Conservation (phyloP, 2,797 vertebrate genomes). For the Decapterus maruadsi region DNA sequence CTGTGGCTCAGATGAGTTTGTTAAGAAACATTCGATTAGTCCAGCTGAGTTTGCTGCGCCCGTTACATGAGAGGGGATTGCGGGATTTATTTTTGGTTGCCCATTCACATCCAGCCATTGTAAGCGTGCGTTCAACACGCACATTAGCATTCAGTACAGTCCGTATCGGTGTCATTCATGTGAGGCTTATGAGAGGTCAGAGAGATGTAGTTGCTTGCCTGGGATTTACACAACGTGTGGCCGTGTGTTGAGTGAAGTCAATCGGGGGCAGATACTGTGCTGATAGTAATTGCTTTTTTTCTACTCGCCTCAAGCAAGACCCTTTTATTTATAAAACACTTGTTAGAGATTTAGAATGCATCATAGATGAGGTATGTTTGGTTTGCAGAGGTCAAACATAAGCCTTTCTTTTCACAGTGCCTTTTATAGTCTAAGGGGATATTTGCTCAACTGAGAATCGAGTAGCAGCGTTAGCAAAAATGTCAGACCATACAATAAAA, state of each 20-base stretch:
- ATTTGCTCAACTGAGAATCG: slow-evolving; percentile 56
- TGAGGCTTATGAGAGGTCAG: slow-evolving; percentile 49
- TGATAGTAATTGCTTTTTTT: slow-evolving; percentile 37
- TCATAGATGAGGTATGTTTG: slow-evolving; percentile 52
- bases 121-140: slow-evolving; percentile 27
- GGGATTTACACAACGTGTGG: slow-evolving; percentile 33
- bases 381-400: slow-evolving; percentile 58
- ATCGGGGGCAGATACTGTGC: slow-evolving; percentile 22
- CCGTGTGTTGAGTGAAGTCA: slow-evolving; percentile 23
- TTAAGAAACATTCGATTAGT: slow-evolving; percentile 14
- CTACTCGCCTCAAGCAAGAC: slow-evolving; percentile 61
- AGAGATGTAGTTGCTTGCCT: slow-evolving; percentile 21
- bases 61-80: slow-evolving; percentile 34
- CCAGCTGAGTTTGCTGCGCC: slow-evolving; percentile 2
- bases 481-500: slow-evolving; percentile 13
- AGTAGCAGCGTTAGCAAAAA: slow-evolving; percentile 47
- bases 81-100: slow-evolving; percentile 59
- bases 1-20: slow-evolving; percentile 80
- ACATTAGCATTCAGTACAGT: slow-evolving; percentile 56
- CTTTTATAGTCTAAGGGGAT: slow-evolving; percentile 82
- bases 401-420: slow-evolving; percentile 91
- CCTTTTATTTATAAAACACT: slow-evolving; percentile 54
- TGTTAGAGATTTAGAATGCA: slow-evolving; percentile 43
- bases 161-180: slow-evolving; percentile 44
- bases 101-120: slow-evolving; percentile 24